Evolutionary conservation across 30 jellyfish, hydroid and myxozoan species (phyloP), one percentile per base, ranked within the genome.

Genomic region (Aurelia aurita complex sp. Pacific): DNA sequence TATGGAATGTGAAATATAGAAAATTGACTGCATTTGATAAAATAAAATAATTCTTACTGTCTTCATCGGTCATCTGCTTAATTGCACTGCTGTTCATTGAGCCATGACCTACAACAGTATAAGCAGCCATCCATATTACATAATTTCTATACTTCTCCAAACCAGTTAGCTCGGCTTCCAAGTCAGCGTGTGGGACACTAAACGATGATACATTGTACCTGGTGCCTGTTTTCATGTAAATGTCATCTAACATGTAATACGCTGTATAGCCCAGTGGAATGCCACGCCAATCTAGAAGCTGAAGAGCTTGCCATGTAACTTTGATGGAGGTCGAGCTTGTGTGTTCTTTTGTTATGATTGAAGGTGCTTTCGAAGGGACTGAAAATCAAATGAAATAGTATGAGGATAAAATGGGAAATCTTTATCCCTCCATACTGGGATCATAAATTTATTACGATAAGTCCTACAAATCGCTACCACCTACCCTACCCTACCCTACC

Each of bases 81-180:
- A 53, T 35, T 23, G 54, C 70, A 57, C 77, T 81, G 38, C 77
- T 13, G 69, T 81, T 81, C 43, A n/a, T 76, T 6, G 59, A 67
- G 0, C 91, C 84, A 38, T 61, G 36, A 32, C 91, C 91, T 36
- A 68, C 72, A 67, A 81, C 52, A 19, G 91, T 81, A 34, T 54
- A 81, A 3, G 91, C 91, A 51, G 53, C 16, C 82, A 81, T 67
- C 91, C 91, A 81, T 23, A 81, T 69, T 69, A 67, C 91, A 33
- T 81, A 81, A 3, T 66, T 19, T 68, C n/a, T 81, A 61, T 81
- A 81, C 82, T 69, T 69, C 54, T 69, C 78, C 55, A 81, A 15
- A 10, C 62, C 69, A 18, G 70, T 70, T 43, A 81, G 53, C 72
- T 81, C 77, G 16, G 23, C 29, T 70, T 59, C 36, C 34, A 74